Conservation (phyloP, 2,888 invertebrate species). For the Hoplodrina ambigua region DNA sequence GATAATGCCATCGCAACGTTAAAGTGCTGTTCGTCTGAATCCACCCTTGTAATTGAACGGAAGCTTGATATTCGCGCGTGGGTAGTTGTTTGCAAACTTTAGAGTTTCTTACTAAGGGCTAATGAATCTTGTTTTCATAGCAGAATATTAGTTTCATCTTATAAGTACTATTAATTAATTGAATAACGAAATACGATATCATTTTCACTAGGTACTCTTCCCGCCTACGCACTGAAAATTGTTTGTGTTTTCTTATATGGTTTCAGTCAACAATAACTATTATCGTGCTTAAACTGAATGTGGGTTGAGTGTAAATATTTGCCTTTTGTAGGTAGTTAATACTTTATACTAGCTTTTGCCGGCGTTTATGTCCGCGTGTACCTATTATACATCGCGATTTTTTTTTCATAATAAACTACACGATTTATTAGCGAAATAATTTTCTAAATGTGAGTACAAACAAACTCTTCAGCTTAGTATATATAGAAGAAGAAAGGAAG, state of each 20-base stretch:
- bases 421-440: too few relatives aligned
- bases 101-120: constrained; percentile 13
- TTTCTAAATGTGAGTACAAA: too few relatives aligned
- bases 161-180: constrained; percentile 9
- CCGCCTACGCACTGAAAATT: constrained; percentile 7
- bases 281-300: background rate
- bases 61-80: constrained; percentile 16
- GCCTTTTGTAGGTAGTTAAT: background rate
- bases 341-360: too few relatives aligned
- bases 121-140: constrained; percentile 36
- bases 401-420: too few relatives aligned
- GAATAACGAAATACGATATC: constrained; percentile 25
- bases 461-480: too few relatives aligned
- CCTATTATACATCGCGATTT: too few relatives aligned
- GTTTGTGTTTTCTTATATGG: constrained; percentile 4
- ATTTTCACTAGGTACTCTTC: background rate
- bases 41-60: background rate
- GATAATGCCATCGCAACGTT: background rate
- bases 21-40: background rate
- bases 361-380: too few relatives aligned
- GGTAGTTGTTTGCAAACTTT: constrained; percentile 32
- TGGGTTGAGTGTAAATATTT: background rate
- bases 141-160: constrained; percentile 21
- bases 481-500: too few relatives aligned
- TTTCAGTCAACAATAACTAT: background rate